Evolutionary conservation across 2,888 invertebrate genomes (phyloP).

Genomic region (Drosophila paramelanica): DNA sequence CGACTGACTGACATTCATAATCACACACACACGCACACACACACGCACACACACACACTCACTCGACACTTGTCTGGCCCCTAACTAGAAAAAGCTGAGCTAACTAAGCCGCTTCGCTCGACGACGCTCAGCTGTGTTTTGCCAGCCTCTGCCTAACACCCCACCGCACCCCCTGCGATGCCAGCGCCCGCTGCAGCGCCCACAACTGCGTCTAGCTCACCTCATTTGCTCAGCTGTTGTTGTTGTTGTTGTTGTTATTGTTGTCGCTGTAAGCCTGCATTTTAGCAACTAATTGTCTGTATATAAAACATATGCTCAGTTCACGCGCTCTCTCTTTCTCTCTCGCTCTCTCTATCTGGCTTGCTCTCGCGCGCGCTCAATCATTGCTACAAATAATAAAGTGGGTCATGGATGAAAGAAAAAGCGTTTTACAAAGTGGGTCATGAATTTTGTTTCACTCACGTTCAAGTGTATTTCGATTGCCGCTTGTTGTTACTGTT

Average conservation of each 20-base stretch:
- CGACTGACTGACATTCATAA: constrained; percentile 50
- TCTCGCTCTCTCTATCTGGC: constrained; percentile 3
- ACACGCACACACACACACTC: constrained; percentile 6
- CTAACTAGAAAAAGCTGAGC: constrained; percentile 45
- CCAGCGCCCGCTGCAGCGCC: constrained; percentile 1
- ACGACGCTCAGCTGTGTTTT: not conserved
- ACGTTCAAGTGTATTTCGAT: constrained; percentile 84
- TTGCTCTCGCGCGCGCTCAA: constrained; percentile 33
- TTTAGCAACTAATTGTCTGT: constrained; percentile 79
- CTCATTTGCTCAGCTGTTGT: constrained; percentile 71
- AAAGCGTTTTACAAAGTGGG: constrained; percentile 83
- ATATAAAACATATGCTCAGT: constrained; percentile 68
- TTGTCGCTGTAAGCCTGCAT: constrained; percentile 61
- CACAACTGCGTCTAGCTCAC: constrained; percentile 26
- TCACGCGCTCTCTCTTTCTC: constrained; percentile 16
- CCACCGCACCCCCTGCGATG: not conserved
- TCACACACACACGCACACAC: constrained; percentile 13
- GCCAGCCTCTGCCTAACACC: constrained; percentile 5
- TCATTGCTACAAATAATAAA: constrained; percentile 81
- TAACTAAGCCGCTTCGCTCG: constrained; percentile 42
- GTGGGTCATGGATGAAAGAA: constrained; percentile 85
- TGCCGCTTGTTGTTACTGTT: constrained; percentile 59
- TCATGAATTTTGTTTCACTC: constrained; percentile 84
- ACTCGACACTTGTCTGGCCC: constrained; percentile 43
- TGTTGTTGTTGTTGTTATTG: constrained; percentile 12